Base-by-base conservation (phyloP, 2,113 vertebrate genomes). In the Myxocyprinus asiaticus region DNA sequence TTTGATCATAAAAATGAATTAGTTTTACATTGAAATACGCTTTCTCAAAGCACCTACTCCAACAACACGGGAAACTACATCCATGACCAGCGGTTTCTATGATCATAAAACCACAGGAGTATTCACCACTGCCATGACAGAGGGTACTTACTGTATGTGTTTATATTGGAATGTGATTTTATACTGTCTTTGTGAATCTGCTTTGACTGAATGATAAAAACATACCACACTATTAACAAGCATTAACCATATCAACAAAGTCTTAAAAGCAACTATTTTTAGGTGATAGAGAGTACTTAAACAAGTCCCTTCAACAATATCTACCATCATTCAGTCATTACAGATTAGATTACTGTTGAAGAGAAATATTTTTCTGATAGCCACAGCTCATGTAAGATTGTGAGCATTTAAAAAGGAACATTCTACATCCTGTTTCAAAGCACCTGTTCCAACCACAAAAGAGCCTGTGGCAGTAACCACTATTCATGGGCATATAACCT, bases 351-450 rank as follows among this genome's bases (percentile, higher is more conserved):
- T 66, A 42, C 22, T 76, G 6, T 43, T 12, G 53, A 3, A 51
- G 45, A 11, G 61, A 6, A 42, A 14, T 48, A 42, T 6, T 65
- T 63, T 42, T 63, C 45, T 63, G 11, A 69, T 10, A 22, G 42
- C 14, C 15, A 11, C 9, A 65, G 22, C 61, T 76, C 61, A 43
- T 76, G 59, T 76, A 12, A 51, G 4, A 64, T 11, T 64, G 11
- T 76, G 5, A 63, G 33, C 11, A 2, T 65, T 66, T 55, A 65
- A 65, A 76, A 76, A 53, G 22, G 14, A 65, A 43, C n/a, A 43
- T 53, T 76, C 8, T 63, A 44, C 33, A 55, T 66, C 62, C 62
- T 55, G 47, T 76, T 76, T 70, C 55, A 65, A 59, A 82, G 64
- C 55, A 58, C 47, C 76, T 62, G 22, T 17, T 58, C n/a, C 76